These are phyloP conservation scores for Betta splendens DNA, from an alignment of 2,797 vertebrate genomes.

Conservation along the genomic window DNA sequence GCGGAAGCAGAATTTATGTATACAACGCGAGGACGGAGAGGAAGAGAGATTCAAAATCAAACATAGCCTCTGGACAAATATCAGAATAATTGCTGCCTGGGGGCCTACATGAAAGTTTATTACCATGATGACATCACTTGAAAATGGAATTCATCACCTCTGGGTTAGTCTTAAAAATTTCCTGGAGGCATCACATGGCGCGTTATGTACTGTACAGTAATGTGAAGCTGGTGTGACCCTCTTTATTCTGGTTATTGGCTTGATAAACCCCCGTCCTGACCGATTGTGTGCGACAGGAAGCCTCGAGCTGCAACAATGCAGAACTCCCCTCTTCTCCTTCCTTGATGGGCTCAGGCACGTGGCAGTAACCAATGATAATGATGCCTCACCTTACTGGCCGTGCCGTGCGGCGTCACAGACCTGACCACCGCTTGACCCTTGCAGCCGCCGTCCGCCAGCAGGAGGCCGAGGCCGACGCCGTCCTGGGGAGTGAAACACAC, in stretches of 20 bases:
- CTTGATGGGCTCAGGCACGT: too few relatives aligned
- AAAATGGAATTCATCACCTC: conserved; percentile 14
- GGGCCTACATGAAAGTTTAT: conserved; percentile 47
- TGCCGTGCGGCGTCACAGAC: conserved; percentile 58
- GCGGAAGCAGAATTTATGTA: conserved; percentile 15
- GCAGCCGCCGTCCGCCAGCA: conserved; percentile 39
- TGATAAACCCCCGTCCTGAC: not conserved
- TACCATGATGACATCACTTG: conserved; percentile 35
- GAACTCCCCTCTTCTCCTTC: too few relatives aligned
- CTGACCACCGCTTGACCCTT: conserved; percentile 44
- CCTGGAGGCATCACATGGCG: not conserved
- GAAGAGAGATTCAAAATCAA: conserved; percentile 45
- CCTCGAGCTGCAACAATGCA: too few relatives aligned
- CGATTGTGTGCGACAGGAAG: conserved; percentile 10
- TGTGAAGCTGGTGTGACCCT: not conserved
- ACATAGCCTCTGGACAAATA: conserved; percentile 54
- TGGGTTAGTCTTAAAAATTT: conserved; percentile 19
- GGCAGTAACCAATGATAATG: too few relatives aligned
- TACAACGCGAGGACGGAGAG: conserved; percentile 13
- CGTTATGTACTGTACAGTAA: not conserved
- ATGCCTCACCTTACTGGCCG: conserved; percentile 67
- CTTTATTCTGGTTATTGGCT: conserved; percentile 8
- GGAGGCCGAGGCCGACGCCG: conserved; percentile 55
- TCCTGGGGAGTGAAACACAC: conserved; percentile 45
- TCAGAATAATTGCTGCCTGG: conserved; percentile 38